Base-by-base conservation (phyloP, 2,888 invertebrate genomes). In the Sinotaia quadrata region DNA sequence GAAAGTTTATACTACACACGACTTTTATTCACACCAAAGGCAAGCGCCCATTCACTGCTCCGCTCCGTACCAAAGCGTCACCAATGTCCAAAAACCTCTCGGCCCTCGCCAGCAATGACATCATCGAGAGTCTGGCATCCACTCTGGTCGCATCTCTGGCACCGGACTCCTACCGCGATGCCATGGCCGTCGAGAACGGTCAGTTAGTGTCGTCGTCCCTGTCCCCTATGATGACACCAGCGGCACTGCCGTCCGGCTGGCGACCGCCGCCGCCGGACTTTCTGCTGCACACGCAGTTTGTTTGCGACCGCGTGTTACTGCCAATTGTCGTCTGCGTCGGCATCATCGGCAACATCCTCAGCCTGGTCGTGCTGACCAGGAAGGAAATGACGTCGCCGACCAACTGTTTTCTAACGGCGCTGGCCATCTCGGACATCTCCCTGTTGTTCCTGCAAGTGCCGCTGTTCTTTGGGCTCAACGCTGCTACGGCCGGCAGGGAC, bases 381-480 rank as follows among this genome's bases (percentile, higher is more conserved):
- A 67, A 75, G 47, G 73, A 76, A 58, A 78, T 78, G 76, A 61
- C 69, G 2, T 70, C 75, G 8, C 71, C 76, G 21, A 75, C 76
- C 37, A 76, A 74, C 59, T 73, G 75, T 37, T 78, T 78, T 68
- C 70, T 78, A 15, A 78, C 73, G 0, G 76, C 74, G n/a, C 71
- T 78, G 54, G 78, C 75, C 2, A 72, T 76, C 33, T 78, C 78
- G 1, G 78, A 78, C 66, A 54, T 76, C 52, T 52, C 72, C 18
- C 73, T 78, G 24, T 71, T 78, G n/a, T 52, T 68, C 10, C 60
- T 74, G 29, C 75, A 75, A 67, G 59, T 75, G 37, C 75, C 75
- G 21, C 59, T 68, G 27, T 75, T 74, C 67, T 69, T 75, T 44
- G 58, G 67, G 54, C 66, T 69, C 49, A 72, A 72, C 66, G 49